Evolutionary conservation across 2,113 vertebrate species (phyloP).

Genomic region (Dolichotis patagonum): DNA sequence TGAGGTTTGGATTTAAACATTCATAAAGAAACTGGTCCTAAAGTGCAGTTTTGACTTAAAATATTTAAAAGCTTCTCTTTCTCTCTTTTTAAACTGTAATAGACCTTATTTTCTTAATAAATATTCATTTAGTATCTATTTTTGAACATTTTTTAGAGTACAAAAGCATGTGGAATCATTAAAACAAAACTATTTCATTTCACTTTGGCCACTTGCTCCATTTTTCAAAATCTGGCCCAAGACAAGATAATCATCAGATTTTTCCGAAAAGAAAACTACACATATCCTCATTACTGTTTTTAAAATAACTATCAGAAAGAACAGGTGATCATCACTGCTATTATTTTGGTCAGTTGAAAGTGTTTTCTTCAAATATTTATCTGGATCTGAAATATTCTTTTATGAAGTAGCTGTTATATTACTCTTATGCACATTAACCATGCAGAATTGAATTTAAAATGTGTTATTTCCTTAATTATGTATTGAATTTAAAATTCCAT

Average conservation of each 20-base stretch:
- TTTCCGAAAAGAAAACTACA: not conserved
- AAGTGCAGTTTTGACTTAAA: not conserved
- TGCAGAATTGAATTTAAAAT: conserved; percentile 20
- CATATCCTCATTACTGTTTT: not conserved
- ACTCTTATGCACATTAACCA: not conserved
- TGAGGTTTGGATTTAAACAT: not conserved
- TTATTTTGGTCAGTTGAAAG: not conserved
- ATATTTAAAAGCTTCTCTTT: not conserved
- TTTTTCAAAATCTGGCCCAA: not conserved
- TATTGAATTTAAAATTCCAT: not conserved
- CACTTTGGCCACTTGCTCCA: not conserved
- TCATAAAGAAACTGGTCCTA: not conserved
- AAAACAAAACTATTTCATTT: not conserved
- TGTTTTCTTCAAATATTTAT: not conserved
- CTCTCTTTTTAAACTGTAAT: not conserved
- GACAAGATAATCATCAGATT: not conserved
- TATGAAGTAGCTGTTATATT: not conserved
- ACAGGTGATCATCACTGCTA: not conserved
- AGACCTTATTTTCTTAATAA: not conserved
- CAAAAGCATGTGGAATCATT: not conserved
- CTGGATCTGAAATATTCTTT: not conserved
- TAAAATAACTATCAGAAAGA: not conserved
- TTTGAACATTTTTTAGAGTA: not conserved
- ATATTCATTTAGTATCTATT: not conserved
- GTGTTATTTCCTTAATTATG: conserved; percentile 35